Evolutionary conservation across 2,888 invertebrate species (phyloP).

Genomic region (Oxyscelio sp.): DNA sequence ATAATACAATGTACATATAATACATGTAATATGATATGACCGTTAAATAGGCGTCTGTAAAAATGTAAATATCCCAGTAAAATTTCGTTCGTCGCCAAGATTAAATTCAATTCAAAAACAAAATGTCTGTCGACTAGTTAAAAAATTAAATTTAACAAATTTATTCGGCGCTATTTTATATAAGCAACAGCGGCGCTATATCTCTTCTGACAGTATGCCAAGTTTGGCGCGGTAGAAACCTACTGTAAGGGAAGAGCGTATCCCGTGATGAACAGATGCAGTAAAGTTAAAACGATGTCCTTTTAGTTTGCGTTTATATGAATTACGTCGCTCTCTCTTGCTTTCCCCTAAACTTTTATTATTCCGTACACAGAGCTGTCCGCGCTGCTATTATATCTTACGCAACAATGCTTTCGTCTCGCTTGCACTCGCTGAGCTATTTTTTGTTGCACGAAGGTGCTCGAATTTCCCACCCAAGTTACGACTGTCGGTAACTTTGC

Average conservation of each 20-base stretch:
- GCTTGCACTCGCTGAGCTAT: conserved; percentile 5
- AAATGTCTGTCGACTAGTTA: conserved; percentile 36
- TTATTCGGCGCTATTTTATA: conserved; percentile 69
- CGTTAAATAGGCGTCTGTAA: no score
- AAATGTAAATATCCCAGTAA: no score
- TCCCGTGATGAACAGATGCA: conserved; percentile 60
- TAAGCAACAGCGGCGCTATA: conserved; percentile 62
- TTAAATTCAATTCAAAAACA: conserved; percentile 36
- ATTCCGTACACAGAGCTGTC: conserved; percentile 73
- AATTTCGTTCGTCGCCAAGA: background rate
- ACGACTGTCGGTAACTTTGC: conserved; percentile 55
- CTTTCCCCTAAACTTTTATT: conserved; percentile 78
- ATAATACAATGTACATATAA: no score
- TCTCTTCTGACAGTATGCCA: conserved; percentile 67
- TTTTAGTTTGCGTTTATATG: conserved; percentile 79
- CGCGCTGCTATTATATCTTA: conserved; percentile 74
- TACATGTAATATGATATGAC: no score
- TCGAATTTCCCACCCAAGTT: conserved; percentile 54
- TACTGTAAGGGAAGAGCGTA: conserved; percentile 35
- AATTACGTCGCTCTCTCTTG: conserved; percentile 72
- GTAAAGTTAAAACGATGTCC: conserved; percentile 74
- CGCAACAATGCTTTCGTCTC: conserved; percentile 67
- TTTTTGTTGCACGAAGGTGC: conserved; percentile 34
- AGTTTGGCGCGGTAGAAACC: conserved; percentile 44
- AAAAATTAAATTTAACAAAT: conserved; percentile 71